Percentiles rank a stretch among this genome's conserved stretches.
Evolutionary conservation across 2,888 invertebrate genomes (phyloP).

Genomic region (Papilio elwesi): DNA sequence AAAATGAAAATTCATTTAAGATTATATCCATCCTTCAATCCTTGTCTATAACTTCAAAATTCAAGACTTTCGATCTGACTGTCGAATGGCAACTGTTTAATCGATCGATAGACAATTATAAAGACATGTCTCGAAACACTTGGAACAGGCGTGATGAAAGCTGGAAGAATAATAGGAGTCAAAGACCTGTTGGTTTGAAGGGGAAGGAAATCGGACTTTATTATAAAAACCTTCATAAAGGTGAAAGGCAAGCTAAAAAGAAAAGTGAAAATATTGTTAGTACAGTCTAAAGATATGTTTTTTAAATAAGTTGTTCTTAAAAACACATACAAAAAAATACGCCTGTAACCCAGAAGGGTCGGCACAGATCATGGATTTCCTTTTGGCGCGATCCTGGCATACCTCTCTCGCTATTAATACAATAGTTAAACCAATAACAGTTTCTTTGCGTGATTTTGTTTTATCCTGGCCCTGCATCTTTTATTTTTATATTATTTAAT

Average conservation of each 20-base stretch:
- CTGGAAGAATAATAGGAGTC: slow-evolving; percentile 34
- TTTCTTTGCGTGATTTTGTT: no score
- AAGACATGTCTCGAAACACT: slow-evolving; percentile 46
- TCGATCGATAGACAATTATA: background rate
- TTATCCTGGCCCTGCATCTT: no score
- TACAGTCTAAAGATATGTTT: background rate
- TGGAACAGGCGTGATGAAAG: slow-evolving; percentile 44
- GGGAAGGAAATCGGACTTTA: slow-evolving; percentile 69
- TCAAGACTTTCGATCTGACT: background rate
- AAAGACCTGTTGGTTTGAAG: slow-evolving; percentile 76
- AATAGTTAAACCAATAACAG: no score
- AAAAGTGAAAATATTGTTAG: slow-evolving; percentile 23
- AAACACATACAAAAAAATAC: background rate
- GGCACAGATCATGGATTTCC: no score
- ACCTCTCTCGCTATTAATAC: no score
- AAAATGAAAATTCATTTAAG: background rate
- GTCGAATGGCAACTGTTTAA: background rate
- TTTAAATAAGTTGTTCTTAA: background rate
- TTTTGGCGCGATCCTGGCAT: no score
- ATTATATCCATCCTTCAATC: background rate
- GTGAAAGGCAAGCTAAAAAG: slow-evolving; percentile 29
- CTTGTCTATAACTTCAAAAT: background rate
- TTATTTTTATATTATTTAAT: no score
- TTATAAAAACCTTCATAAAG: slow-evolving; percentile 54
- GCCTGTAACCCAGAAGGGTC: no score